Conservation (phyloP, 2,113 vertebrate genomes). For the Smithornis capensis region DNA sequence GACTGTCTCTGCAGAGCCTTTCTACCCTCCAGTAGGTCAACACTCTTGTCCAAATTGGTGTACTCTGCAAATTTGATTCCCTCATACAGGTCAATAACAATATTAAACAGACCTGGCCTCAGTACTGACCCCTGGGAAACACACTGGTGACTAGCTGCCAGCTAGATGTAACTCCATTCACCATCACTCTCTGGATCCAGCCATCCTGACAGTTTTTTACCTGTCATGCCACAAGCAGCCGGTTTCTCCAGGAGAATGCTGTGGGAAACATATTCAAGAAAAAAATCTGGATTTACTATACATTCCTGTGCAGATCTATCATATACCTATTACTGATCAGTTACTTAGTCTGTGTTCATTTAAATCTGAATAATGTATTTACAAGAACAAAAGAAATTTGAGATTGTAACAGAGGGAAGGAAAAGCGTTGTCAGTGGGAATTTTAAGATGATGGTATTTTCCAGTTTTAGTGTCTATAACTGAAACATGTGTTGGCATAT, state of each 20-base stretch:
- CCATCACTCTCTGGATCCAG: fast-evolving
- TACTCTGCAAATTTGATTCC: background rate
- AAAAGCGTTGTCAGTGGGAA: background rate
- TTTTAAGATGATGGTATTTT: background rate
- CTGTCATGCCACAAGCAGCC: background rate
- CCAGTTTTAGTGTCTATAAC: background rate
- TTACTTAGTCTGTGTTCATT: background rate
- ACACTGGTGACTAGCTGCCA: fast-evolving
- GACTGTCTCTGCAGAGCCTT: background rate
- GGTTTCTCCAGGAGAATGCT: background rate
- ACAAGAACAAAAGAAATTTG: background rate
- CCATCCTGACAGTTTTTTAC: background rate
- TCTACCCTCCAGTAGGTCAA: background rate
- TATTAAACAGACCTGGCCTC: background rate
- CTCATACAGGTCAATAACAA: background rate
- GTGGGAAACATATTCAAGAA: background rate
- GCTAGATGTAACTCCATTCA: background rate
- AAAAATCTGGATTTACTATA: background rate
- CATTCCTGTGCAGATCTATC: background rate
- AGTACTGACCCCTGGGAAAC: background rate
- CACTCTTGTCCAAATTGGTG: fast-evolving
- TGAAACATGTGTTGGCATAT: background rate
- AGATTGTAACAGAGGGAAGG: background rate
- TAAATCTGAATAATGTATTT: background rate
- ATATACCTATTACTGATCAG: background rate